Evolutionary conservation across 1,140 invertebrate species (phyloP).

Genomic region (Acromyrmex charruanus): DNA sequence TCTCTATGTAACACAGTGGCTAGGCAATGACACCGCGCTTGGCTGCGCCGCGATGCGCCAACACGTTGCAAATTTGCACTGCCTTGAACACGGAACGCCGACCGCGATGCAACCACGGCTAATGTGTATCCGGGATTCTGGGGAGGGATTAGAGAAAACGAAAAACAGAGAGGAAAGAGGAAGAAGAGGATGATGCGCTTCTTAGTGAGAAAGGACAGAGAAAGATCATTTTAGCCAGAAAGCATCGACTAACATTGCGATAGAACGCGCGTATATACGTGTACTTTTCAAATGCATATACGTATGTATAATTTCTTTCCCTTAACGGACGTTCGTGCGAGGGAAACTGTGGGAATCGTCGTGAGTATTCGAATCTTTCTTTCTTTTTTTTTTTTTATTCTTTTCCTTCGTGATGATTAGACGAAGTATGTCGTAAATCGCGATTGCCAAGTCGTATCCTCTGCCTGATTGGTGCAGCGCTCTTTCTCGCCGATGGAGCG

Average conservation of each 20-base stretch:
- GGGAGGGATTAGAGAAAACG: not conserved
- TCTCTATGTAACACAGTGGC: conserved; percentile 43
- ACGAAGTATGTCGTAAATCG: conserved; percentile 42
- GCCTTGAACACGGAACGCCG: conserved; percentile 24
- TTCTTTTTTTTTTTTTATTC: not conserved
- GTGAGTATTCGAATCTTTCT: conserved; percentile 15
- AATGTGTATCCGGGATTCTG: conserved; percentile 44
- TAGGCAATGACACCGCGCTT: conserved; percentile 52
- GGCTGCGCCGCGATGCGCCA: conserved; percentile 52
- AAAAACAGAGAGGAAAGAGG: not conserved
- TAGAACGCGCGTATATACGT: not conserved
- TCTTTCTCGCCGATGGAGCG: conserved; percentile 47
- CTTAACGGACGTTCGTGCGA: not conserved
- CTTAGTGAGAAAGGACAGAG: not conserved
- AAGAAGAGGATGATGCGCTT: not conserved
- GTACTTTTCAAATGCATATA: not conserved
- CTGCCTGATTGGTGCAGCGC: not conserved
- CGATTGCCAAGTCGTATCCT: conserved; percentile 14
- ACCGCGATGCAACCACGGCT: conserved; percentile 34
- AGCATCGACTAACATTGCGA: conserved; percentile 26
- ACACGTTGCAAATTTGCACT: conserved; percentile 70
- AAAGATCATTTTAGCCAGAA: conserved; percentile 24
- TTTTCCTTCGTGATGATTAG: conserved; percentile 39
- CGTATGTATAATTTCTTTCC: not conserved
- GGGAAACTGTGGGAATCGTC: conserved; percentile 53